Percentiles rank a stretch among this genome's conserved stretches.
Conservation (phyloP, 1,140 invertebrate species). For the Aphelenchoides besseyi region DNA sequence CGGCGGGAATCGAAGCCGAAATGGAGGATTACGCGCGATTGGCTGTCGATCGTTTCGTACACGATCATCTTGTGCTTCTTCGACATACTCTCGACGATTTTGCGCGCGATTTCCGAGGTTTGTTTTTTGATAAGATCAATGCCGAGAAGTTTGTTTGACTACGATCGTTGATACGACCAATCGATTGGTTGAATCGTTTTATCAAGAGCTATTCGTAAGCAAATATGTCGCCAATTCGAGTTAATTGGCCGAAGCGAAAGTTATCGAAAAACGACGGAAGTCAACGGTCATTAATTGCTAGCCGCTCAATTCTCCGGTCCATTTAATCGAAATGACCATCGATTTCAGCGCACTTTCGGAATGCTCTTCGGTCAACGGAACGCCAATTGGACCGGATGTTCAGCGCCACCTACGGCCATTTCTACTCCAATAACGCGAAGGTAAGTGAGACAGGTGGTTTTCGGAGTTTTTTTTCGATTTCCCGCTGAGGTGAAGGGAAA, state of each 20-base stretch:
- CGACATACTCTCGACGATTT: constrained; percentile 11
- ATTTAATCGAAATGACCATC: neutral
- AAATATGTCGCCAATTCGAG: neutral
- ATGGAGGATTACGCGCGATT: constrained; percentile 8
- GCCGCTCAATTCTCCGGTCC: neutral
- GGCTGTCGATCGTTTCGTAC: constrained; percentile 9
- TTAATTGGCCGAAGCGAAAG: neutral
- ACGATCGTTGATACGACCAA: neutral
- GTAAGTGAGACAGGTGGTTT: constrained; percentile 9
- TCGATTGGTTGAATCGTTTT: neutral
- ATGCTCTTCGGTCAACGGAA: constrained; percentile 6
- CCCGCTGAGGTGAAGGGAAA: too few relatives aligned
- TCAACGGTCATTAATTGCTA: neutral
- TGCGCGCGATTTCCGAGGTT: constrained; percentile 15
- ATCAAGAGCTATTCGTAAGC: neutral
- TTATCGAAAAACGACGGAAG: neutral
- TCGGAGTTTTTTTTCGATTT: neutral
- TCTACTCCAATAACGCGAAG: constrained; percentile 11
- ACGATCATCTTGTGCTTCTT: constrained; percentile 4
- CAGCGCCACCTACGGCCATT: neutral
- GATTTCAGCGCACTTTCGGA: constrained; percentile 13
- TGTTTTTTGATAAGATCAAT: neutral
- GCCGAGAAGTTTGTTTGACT: neutral
- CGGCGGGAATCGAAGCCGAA: neutral
- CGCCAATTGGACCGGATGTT: constrained; percentile 19